Percentiles rank a stretch among this genome's conserved stretches.
Evolutionary conservation across 2,888 invertebrate genomes (phyloP).

Genomic region (Azorinus chamasolen): DNA sequence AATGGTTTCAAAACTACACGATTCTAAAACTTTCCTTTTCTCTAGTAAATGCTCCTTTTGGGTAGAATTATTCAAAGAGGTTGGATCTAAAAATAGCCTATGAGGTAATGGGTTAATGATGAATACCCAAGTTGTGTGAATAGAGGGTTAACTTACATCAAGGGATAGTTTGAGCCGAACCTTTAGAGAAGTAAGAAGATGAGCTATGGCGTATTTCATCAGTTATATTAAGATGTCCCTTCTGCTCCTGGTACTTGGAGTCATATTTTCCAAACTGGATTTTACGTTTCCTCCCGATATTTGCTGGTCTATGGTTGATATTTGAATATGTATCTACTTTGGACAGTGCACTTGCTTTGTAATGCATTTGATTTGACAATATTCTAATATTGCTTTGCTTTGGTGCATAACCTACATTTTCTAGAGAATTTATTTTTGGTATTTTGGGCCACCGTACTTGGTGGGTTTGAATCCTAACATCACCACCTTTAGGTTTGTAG

Average conservation of each 20-base stretch:
- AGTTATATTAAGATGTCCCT: conserved; percentile 61
- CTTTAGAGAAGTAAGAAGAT: conserved; percentile 43
- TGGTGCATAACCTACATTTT: conserved; percentile 92
- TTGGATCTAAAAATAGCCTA: too few relatives aligned
- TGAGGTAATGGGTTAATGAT: too few relatives aligned
- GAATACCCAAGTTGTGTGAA: not conserved
- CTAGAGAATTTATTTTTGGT: conserved; percentile 59
- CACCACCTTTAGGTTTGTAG: conserved; percentile 64
- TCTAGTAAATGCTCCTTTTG: too few relatives aligned
- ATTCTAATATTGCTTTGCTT: conserved; percentile 85
- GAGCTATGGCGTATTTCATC: conserved; percentile 44
- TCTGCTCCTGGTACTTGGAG: conserved; percentile 52
- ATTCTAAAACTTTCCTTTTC: too few relatives aligned
- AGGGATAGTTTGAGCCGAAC: conserved; percentile 54
- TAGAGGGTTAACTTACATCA: conserved; percentile 48
- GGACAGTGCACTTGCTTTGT: conserved; percentile 52
- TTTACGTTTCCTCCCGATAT: conserved; percentile 38
- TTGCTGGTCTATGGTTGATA: conserved; percentile 66
- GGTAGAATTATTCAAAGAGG: too few relatives aligned
- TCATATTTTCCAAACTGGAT: conserved; percentile 56
- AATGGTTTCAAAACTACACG: too few relatives aligned
- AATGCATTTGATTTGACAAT: conserved; percentile 45
- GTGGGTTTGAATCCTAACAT: conserved; percentile 51
- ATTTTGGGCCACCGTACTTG: conserved; percentile 57
- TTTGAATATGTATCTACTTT: conserved; percentile 75